Conservation (phyloP, 1,140 invertebrate genomes). For the Propsilocerus akamusi region DNA sequence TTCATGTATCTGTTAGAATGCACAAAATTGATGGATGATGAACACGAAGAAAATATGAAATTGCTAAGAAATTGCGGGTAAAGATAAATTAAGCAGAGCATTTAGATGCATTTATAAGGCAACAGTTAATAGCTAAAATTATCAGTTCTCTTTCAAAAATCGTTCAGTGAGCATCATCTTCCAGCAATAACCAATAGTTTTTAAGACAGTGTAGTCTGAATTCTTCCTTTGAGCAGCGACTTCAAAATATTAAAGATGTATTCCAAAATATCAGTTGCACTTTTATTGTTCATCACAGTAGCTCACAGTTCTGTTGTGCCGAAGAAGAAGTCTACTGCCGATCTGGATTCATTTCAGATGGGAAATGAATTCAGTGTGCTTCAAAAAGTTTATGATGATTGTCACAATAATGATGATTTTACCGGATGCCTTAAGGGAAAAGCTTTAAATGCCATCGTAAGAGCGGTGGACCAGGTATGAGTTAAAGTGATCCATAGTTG, state of each 20-base stretch:
- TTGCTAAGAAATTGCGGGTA: no score
- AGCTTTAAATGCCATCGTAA: constrained; percentile 29
- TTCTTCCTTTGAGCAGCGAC: no score
- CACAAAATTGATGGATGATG: no score
- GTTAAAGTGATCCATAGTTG: background rate
- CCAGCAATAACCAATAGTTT: no score
- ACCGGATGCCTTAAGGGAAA: constrained; percentile 35
- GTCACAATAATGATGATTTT: constrained; percentile 33
- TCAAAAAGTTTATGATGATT: constrained; percentile 36
- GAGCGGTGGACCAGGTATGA: constrained; percentile 31
- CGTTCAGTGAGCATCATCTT: background rate
- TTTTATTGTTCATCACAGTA: background rate
- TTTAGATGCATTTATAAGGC: background rate
- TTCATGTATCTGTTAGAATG: no score
- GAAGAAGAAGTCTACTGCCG: background rate
- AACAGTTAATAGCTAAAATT: constrained; percentile 1
- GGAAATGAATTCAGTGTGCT: constrained; percentile 27
- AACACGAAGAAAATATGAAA: no score
- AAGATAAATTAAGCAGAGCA: constrained; percentile 2
- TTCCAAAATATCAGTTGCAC: background rate
- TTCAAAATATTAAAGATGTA: constrained; percentile 1
- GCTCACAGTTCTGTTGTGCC: no score
- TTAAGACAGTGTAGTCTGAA: no score
- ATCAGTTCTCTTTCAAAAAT: background rate
- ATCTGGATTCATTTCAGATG: background rate